phyloP scores from a whole-genome alignment of 2,888 invertebrate genomes.

The Conchocele bisecta region DNA sequence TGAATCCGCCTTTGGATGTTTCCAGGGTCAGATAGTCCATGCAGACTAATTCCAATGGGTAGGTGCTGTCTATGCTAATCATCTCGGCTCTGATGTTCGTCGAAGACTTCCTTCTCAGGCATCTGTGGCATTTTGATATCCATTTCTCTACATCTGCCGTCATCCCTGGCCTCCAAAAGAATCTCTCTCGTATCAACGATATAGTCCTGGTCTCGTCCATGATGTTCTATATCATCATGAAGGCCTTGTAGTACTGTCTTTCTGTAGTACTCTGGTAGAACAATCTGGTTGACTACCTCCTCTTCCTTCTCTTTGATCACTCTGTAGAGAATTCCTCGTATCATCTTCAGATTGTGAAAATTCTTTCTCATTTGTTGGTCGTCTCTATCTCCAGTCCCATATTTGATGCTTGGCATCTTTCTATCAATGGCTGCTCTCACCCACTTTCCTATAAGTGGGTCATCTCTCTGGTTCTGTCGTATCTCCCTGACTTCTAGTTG shows the following conservation, averaged over 20 bases:
- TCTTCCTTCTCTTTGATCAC: slow-evolving; percentile 1
- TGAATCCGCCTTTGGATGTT: slow-evolving; percentile 13
- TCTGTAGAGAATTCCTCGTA: background rate
- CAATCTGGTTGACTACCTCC: background rate
- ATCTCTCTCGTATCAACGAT: slow-evolving; percentile 1
- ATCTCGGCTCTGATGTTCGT: slow-evolving; percentile 3
- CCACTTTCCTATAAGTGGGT: background rate
- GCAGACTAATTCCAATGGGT: slow-evolving; percentile 24
- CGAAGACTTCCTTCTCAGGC: background rate
- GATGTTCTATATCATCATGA: slow-evolving; percentile 13
- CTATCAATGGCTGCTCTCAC: background rate
- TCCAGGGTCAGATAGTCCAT: slow-evolving; percentile 32
- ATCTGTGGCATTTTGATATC: slow-evolving; percentile 1
- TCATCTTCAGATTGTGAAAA: background rate
- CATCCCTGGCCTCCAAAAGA: slow-evolving; percentile 25
- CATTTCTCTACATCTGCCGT: background rate
- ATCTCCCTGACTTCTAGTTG: slow-evolving; percentile 1
- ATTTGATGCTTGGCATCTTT: background rate
- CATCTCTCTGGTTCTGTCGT: background rate
- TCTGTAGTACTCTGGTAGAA: background rate
- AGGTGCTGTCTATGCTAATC: slow-evolving; percentile 3
- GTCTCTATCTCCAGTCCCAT: background rate
- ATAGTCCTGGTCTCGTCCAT: slow-evolving; percentile 7
- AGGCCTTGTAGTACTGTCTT: background rate
- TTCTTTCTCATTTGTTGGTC: background rate